A percentile compares a stretch with the other conserved stretches of the same genome.
These are phyloP conservation scores for Brevimyrus niger DNA, from an alignment of 2,113 vertebrate species.

Conservation along the genomic window DNA sequence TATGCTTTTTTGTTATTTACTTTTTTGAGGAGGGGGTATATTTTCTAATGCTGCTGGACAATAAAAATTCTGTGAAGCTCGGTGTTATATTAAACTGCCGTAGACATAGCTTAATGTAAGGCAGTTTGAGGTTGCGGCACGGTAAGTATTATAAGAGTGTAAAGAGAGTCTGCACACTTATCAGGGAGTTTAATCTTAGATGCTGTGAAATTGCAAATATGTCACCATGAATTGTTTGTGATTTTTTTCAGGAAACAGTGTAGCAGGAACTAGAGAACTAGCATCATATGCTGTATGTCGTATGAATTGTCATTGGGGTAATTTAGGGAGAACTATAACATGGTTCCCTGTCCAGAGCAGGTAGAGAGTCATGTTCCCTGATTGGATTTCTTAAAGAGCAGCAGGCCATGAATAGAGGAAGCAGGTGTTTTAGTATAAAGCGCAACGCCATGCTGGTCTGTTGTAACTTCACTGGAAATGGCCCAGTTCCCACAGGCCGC, in stretches of 20 bases:
- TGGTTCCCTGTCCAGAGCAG: neutral
- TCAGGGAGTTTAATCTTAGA: neutral
- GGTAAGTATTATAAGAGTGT: neutral
- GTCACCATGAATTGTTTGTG: neutral
- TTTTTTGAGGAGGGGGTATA: neutral
- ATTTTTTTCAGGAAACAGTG: neutral
- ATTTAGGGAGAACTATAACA: neutral
- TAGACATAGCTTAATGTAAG: constrained; percentile 40
- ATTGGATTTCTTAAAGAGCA: constrained; percentile 19
- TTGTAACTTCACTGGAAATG: neutral
- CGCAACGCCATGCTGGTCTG: neutral
- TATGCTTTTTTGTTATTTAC: neutral
- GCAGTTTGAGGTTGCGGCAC: constrained; percentile 16
- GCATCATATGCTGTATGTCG: neutral
- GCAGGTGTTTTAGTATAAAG: constrained; percentile 10
- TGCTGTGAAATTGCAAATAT: neutral
- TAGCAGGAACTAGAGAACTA: neutral
- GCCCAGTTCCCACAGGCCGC: constrained; percentile 15
- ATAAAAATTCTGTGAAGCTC: neutral
- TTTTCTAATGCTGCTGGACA: neutral
- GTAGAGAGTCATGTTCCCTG: neutral
- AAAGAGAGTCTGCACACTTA: neutral
- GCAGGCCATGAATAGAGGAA: neutral
- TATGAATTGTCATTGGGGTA: neutral
- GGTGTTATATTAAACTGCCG: neutral